Conservation (phyloP, 2,888 invertebrate genomes). For the Yponomeuta plumbellus region DNA sequence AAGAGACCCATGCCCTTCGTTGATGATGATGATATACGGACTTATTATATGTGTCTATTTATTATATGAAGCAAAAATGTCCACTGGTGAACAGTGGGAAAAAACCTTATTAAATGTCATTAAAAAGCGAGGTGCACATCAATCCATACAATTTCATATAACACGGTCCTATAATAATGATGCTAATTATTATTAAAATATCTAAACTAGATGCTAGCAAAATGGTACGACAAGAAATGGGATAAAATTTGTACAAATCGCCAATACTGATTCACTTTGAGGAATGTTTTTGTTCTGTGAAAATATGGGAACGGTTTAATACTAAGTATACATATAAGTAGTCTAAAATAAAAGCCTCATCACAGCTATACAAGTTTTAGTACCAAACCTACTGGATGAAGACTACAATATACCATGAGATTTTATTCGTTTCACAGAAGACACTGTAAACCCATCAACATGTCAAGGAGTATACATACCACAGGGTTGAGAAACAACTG, state of each 20-base stretch:
- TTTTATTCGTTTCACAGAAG: too few relatives aligned
- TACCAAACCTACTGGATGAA: constrained; percentile 68
- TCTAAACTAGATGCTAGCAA: neutral
- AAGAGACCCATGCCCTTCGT: too few relatives aligned
- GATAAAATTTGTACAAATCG: neutral
- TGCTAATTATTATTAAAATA: constrained; percentile 2
- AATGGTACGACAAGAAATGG: neutral
- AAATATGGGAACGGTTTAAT: constrained; percentile 12
- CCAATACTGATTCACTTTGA: neutral
- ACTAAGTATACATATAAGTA: constrained; percentile 14
- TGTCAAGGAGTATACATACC: neutral
- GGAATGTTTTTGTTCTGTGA: constrained; percentile 8
- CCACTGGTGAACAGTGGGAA: too few relatives aligned
- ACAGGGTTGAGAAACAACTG: neutral
- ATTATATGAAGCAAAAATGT: too few relatives aligned
- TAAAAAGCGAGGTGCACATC: neutral
- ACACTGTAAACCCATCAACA: too few relatives aligned
- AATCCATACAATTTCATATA: neutral
- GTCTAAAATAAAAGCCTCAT: constrained; percentile 47
- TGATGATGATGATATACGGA: too few relatives aligned
- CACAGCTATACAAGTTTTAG: constrained; percentile 60
- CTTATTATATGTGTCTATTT: too few relatives aligned
- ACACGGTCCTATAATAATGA: neutral
- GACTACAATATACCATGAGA: neutral
- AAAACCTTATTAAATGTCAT: neutral